These are phyloP conservation scores for Drosophila mimica DNA, from an alignment of 2,888 invertebrate genomes.

Conservation along the genomic window DNA sequence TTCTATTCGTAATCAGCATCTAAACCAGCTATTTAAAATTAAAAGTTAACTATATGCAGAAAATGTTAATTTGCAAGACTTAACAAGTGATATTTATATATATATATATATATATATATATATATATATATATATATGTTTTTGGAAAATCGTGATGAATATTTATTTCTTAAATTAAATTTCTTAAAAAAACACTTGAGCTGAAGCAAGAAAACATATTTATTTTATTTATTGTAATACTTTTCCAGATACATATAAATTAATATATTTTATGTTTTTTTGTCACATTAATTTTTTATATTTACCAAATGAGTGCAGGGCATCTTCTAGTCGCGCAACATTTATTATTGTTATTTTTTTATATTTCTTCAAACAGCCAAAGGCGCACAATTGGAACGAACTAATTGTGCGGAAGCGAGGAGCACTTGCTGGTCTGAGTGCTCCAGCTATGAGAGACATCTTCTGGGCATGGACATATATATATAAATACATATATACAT, in stretches of 20 bases:
- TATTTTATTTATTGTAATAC: not conserved
- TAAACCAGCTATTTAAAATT: not conserved
- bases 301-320: not conserved
- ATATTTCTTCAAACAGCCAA: constrained; percentile 27
- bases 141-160: too few relatives aligned
- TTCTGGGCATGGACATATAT: not conserved
- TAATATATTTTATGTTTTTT: not conserved
- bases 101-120: too few relatives aligned
- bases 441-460: constrained; percentile 53
- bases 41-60: not conserved
- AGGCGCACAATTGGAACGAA: constrained; percentile 60
- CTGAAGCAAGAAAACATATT: not conserved
- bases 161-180: too few relatives aligned
- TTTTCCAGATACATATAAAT: not conserved
- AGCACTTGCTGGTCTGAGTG: constrained; percentile 50
- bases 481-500: not conserved
- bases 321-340: not conserved
- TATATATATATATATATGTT: too few relatives aligned
- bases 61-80: not conserved
- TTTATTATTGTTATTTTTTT: not conserved
- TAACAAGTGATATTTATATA: not conserved
- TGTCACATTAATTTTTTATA: not conserved
- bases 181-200: too few relatives aligned
- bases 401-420: constrained; percentile 77
- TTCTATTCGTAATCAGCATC: not conserved